Evolutionary conservation across 2,113 vertebrate genomes (phyloP).

Genomic region (Benitochromis conjunctus): DNA sequence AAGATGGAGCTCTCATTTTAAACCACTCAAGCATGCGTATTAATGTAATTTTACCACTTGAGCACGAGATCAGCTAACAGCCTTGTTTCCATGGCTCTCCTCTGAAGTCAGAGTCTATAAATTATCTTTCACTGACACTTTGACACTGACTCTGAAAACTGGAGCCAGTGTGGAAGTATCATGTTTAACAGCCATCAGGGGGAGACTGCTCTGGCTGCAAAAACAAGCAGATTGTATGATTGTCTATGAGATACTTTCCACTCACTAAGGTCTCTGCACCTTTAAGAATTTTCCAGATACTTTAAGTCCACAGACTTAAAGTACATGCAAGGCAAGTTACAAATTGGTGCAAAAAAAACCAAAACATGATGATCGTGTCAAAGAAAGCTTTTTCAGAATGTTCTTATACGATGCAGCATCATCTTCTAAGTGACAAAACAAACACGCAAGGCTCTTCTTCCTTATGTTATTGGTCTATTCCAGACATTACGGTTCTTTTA

Average conservation of each 20-base stretch:
- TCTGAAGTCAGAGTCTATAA: neutral
- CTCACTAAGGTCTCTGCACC: neutral
- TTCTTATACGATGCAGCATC: neutral
- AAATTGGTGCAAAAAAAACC: neutral
- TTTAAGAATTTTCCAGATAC: neutral
- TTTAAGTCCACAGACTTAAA: accelerated
- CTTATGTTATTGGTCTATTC: neutral
- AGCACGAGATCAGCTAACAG: neutral
- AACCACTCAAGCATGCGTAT: neutral
- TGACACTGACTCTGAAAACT: neutral
- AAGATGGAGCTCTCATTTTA: neutral
- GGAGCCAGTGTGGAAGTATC: neutral
- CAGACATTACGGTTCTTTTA: neutral
- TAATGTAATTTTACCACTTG: neutral
- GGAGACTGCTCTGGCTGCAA: neutral
- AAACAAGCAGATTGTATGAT: neutral
- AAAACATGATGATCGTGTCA: no score
- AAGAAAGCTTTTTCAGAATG: neutral
- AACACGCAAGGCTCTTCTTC: neutral
- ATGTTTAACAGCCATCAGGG: neutral
- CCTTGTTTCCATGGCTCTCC: neutral
- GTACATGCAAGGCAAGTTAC: neutral
- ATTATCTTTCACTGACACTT: neutral
- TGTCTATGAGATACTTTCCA: neutral
- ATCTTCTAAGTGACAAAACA: accelerated